Base-by-base conservation (phyloP, 2,113 vertebrate species). In the Oplegnathus fasciatus region DNA sequence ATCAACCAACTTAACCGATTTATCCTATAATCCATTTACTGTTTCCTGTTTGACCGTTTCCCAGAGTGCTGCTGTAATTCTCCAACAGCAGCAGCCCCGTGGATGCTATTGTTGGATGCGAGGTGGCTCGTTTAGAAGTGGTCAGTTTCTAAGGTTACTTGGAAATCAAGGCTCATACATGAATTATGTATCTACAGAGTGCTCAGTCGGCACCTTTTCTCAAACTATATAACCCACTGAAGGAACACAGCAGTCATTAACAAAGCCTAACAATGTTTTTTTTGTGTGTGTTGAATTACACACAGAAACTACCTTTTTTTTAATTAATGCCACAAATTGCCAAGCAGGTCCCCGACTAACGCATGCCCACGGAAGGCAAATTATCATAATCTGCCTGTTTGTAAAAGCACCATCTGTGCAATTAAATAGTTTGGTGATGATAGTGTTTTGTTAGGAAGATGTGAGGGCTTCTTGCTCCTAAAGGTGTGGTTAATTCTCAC, bases 391-490 rank as follows among this genome's bases (percentile, higher is more conserved):
- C 83, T 87, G 44, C 69, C 80, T 87, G 83, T 92, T 90, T 90
- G 86, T 86, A 72, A 86, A 84, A 83, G 75, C 64, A 75, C 90
- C 84, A 91, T 89, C 89, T 93, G 91, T 90, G 89, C 85, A 90
- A 80, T 89, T 73, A 89, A 68, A 86, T 76, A 88, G 76, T 90
- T 92, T 70, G 74, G 81, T 85, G 89, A 82, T 85, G 75, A 81
- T 68, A 74, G 75, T 78, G 85, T 78, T 81, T 83, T 80, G 67
- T 89, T 90, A 65, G 65, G 61, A 81, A 87, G 71, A 84, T 74
- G 78, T 72, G 68, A 86, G 75, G 77, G 48, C 40, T 80, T 54
- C 75, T 60, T 67, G 42, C 55, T 86, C 70, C 82, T 87, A 34
- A 83, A 91, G 88, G 84, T 92, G 83, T 88, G 79, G 86, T 69